Base-by-base conservation (phyloP, 2,113 vertebrate genomes). In the Setophaga petechia region DNA sequence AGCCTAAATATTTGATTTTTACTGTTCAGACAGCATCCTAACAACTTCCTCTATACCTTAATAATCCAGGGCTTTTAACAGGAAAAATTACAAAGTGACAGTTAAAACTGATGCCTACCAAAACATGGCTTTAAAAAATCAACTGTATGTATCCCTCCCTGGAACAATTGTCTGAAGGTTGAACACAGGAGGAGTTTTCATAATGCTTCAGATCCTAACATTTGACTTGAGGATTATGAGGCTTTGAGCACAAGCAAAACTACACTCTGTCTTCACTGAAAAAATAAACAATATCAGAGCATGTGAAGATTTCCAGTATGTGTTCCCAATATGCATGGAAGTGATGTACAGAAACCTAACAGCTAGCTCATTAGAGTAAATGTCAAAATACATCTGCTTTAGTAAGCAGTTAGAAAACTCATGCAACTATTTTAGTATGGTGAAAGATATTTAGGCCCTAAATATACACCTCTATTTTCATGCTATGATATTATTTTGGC, bases 371-470 rank as follows among this genome's bases (percentile, higher is more conserved):
- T 85, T 82, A 85, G 33, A 35, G 63, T 71, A 67, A 63, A 86
- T 66, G 47, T 9, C 9, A 58, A 33, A 25, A 33, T 11, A 44
- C 14, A 93, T 28, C 49, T 39, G 68, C 14, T 31, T 68, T 25
- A 82, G 30, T 37, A 75, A 95, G 58, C 24, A 87, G 18, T 77
- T 90, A 83, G 33, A 37, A 95, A 82, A 52, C 15, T 46, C 31
- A 79, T 15, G 24, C 24, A 55, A 47, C 41, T 58, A 61, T 83
- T 95, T 74, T 49, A 61, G 25, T 58, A 22, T 25, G 9, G 55
- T 78, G 63, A 76, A 72, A 91, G 24, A 46, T 19, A 90, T 6
- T 9, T 23, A 75, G 6, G 39, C 39, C 17, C 24, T 46, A 87
- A 90, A 79, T 35, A 87, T 19, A 66, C 3, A 69, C 6, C 10